Evolutionary conservation across 2,797 vertebrate genomes (phyloP).

Genomic region (Malacoctenus gilli): DNA sequence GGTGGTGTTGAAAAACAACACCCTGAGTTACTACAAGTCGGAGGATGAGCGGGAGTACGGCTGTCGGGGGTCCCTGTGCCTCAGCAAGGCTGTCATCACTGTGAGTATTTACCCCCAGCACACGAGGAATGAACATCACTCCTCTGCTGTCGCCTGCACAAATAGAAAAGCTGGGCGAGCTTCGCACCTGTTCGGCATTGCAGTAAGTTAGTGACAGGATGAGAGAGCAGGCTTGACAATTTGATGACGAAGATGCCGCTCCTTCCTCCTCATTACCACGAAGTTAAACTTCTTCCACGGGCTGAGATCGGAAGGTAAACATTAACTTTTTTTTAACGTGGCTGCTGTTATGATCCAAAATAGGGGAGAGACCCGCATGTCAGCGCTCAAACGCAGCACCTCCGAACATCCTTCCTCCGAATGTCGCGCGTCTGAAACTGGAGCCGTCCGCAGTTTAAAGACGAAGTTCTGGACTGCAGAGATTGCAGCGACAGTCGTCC

Average conservation of each 20-base stretch:
- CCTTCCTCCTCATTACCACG: not conserved
- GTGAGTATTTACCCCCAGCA: constrained; percentile 81
- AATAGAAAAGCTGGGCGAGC: not conserved
- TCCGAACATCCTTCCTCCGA: not conserved
- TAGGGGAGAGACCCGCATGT: constrained; percentile 23
- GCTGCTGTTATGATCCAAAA: constrained; percentile 34
- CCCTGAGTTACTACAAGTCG: constrained; percentile 97
- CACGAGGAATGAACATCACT: not conserved
- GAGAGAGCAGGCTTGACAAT: not conserved
- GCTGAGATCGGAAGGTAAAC: constrained; percentile 47
- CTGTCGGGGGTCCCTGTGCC: constrained; percentile 95
- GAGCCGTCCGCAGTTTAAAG: constrained; percentile 20
- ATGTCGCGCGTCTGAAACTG: constrained; percentile 7
- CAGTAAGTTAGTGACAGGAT: not conserved
- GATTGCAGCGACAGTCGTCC: constrained; percentile 22
- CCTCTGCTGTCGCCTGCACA: not conserved
- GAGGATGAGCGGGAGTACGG: constrained; percentile 96
- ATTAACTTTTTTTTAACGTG: constrained; percentile 56
- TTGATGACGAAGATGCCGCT: no score
- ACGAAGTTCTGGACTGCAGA: constrained; percentile 15
- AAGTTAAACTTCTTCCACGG: constrained; percentile 30
- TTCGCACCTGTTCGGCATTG: constrained; percentile 32
- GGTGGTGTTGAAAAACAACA: constrained; percentile 95
- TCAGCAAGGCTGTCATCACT: constrained; percentile 96
- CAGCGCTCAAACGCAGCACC: constrained; percentile 9